A percentile compares a stretch with the other conserved stretches of the same genome.
Conservation (phyloP, 2,888 invertebrate species). For the Synergus itoensis region DNA sequence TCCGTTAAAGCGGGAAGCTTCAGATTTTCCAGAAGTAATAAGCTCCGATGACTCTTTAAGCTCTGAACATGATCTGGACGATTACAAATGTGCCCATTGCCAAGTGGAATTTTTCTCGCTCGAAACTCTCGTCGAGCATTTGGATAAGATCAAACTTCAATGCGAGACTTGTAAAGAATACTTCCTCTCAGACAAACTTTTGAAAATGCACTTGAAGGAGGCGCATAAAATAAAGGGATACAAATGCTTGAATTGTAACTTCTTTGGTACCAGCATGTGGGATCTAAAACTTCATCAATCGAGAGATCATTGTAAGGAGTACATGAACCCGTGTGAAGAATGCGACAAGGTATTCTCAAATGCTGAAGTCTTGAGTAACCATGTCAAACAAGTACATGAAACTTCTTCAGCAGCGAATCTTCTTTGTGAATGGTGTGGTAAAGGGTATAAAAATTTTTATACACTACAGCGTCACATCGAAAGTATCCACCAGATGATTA, state of each 20-base stretch:
- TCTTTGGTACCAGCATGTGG: slow-evolving; percentile 39
- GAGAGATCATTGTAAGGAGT: slow-evolving; percentile 2
- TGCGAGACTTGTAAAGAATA: slow-evolving; percentile 64
- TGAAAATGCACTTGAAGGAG: slow-evolving; percentile 60
- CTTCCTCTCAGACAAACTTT: slow-evolving; percentile 52
- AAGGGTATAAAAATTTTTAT: slow-evolving; percentile 54
- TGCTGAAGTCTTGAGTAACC: slow-evolving; percentile 37
- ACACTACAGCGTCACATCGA: slow-evolving; percentile 57
- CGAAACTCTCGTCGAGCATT: slow-evolving; percentile 54
- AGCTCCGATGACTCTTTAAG: background rate
- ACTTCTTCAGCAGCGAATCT: background rate
- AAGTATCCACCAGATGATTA: slow-evolving; percentile 53
- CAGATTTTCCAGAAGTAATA: background rate
- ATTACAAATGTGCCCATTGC: background rate
- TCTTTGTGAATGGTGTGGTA: slow-evolving; percentile 57
- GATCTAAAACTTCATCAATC: slow-evolving; percentile 14
- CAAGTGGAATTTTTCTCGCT: background rate
- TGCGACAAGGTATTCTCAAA: slow-evolving; percentile 42
- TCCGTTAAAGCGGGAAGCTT: background rate
- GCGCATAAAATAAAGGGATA: slow-evolving; percentile 58
- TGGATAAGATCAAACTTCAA: slow-evolving; percentile 57
- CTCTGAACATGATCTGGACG: background rate
- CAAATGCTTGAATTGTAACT: slow-evolving; percentile 64
- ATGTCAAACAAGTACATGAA: slow-evolving; percentile 18
- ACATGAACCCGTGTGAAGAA: slow-evolving; percentile 41